Evolutionary conservation across 2,888 invertebrate genomes (phyloP).

Genomic region (Tipula confusa): DNA sequence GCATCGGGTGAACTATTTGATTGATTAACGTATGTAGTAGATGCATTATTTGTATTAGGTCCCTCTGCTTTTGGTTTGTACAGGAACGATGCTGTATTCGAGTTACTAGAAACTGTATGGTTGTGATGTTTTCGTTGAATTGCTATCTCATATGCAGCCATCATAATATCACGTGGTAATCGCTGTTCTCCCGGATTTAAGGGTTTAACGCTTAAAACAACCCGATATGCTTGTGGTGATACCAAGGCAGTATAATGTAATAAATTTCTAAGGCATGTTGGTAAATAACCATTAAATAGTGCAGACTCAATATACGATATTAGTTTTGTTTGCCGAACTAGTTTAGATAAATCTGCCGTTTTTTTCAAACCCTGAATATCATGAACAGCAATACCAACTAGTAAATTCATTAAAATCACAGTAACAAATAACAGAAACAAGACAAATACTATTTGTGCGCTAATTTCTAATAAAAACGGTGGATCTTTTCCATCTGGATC

Average conservation of each 20-base stretch:
- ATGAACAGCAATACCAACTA: slow-evolving; percentile 83
- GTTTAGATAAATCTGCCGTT: slow-evolving; percentile 76
- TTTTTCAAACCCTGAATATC: slow-evolving; percentile 82
- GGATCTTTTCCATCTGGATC: slow-evolving; percentile 73
- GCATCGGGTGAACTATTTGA: slow-evolving; percentile 44
- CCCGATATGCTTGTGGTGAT: slow-evolving; percentile 75
- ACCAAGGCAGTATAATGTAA: slow-evolving; percentile 74
- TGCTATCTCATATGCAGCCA: slow-evolving; percentile 76
- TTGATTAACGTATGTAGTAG: neutral
- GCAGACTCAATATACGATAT: slow-evolving; percentile 81
- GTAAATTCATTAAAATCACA: slow-evolving; percentile 77
- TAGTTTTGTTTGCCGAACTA: slow-evolving; percentile 80
- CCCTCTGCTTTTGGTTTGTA: slow-evolving; percentile 59
- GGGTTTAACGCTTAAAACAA: slow-evolving; percentile 77
- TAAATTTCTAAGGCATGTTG: slow-evolving; percentile 67
- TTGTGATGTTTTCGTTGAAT: slow-evolving; percentile 68
- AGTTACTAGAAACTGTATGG: slow-evolving; percentile 63
- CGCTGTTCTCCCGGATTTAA: slow-evolving; percentile 78
- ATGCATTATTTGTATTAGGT: slow-evolving; percentile 44
- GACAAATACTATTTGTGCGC: slow-evolving; percentile 77
- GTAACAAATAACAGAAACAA: slow-evolving; percentile 78
- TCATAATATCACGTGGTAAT: slow-evolving; percentile 71
- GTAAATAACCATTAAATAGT: slow-evolving; percentile 72
- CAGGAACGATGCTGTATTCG: slow-evolving; percentile 59
- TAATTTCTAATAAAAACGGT: slow-evolving; percentile 70